phyloP scores from a whole-genome alignment of 2,888 invertebrate species.

The Lepidocyrtoides sp. region DNA sequence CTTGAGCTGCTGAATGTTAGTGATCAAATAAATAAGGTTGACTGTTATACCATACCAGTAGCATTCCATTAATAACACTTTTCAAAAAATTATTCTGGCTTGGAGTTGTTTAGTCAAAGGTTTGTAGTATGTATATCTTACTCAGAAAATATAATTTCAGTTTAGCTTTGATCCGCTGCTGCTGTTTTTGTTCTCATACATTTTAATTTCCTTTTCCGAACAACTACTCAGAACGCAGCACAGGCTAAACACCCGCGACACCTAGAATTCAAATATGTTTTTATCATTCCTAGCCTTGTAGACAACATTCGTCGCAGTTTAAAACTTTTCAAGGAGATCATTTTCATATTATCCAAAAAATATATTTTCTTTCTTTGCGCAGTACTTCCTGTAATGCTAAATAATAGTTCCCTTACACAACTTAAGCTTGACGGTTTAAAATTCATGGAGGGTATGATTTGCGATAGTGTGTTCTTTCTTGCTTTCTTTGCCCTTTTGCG shows the following conservation, averaged over 20 bases:
- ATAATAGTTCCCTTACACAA: no score
- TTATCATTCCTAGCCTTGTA: no score
- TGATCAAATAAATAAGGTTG: not conserved
- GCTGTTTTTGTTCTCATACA: not conserved
- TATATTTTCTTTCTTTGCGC: no score
- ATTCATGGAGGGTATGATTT: not conserved
- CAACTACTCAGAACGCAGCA: not conserved
- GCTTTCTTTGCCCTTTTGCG: not conserved
- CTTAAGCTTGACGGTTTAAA: no score
- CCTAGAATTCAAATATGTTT: not conserved
- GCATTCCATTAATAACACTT: not conserved
- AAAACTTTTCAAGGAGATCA: no score
- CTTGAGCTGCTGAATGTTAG: not conserved
- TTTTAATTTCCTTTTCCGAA: not conserved
- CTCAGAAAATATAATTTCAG: no score
- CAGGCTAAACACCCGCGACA: not conserved
- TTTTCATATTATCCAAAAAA: no score
- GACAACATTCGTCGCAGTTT: no score
- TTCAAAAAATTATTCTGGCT: not conserved
- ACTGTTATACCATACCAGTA: not conserved
- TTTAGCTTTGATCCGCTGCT: not conserved
- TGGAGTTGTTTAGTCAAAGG: no score
- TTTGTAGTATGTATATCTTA: no score
- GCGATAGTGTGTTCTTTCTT: conserved; percentile 15
- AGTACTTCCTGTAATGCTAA: no score